A percentile compares a stretch with the other conserved stretches of the same genome.
phyloP scores from a whole-genome alignment of 2,888 invertebrate species.

The Nemotelus nigrinus region DNA sequence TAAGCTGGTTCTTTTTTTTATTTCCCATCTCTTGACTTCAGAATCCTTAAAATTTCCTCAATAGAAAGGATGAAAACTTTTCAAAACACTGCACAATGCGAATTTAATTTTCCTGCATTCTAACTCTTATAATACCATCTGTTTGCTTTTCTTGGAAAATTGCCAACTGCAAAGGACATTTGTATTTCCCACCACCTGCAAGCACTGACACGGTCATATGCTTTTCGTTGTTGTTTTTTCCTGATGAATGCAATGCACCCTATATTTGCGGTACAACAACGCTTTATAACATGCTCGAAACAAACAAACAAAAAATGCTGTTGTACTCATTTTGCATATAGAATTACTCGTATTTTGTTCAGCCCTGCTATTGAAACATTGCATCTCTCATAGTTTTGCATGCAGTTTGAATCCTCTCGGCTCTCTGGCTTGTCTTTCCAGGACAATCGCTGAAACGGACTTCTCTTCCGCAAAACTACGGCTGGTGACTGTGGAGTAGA shows the following conservation, averaged over 20 bases:
- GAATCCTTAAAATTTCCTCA: too few relatives aligned
- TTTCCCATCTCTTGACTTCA: too few relatives aligned
- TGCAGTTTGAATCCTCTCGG: background rate
- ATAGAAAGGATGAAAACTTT: too few relatives aligned
- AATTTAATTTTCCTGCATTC: too few relatives aligned
- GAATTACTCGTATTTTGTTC: background rate
- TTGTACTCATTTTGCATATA: slow-evolving; percentile 21
- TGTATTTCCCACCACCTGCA: background rate
- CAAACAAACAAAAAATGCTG: background rate
- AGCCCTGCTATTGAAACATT: background rate
- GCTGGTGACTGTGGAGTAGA: background rate
- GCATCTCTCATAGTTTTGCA: background rate
- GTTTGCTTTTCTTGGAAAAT: too few relatives aligned
- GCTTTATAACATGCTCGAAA: background rate
- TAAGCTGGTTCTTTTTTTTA: too few relatives aligned
- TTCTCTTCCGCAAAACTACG: background rate
- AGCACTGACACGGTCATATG: background rate
- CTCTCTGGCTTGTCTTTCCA: too few relatives aligned
- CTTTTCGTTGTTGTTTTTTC: background rate
- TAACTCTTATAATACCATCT: too few relatives aligned
- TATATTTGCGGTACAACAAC: background rate
- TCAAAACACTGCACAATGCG: too few relatives aligned
- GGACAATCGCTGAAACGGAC: too few relatives aligned
- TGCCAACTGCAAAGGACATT: background rate
- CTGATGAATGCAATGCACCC: slow-evolving; percentile 10